A percentile compares a stretch with the other conserved stretches of the same genome.
phyloP scores from a whole-genome alignment of 92 coral and sea anemone genomes.

The Zoanthus sociatus region DNA sequence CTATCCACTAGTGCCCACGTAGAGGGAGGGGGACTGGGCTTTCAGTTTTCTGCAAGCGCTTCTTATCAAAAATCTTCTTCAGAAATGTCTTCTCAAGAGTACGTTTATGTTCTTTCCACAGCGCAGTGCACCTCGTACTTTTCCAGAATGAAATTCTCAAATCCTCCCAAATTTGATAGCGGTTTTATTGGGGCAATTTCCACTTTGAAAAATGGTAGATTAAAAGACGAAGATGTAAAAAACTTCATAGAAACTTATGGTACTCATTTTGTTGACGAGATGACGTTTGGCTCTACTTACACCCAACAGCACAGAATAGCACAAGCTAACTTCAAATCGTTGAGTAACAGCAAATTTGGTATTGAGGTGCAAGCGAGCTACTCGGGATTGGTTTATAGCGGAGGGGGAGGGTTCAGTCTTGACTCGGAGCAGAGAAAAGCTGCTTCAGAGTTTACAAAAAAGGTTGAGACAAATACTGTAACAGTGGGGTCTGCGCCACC shows the following conservation, averaged over 20 bases:
- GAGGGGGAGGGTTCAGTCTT: constrained; percentile 66
- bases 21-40: too few relatives aligned
- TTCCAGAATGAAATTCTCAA: too few relatives aligned
- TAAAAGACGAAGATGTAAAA: constrained; percentile 8
- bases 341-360: background rate
- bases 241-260: constrained; percentile 24
- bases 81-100: too few relatives aligned
- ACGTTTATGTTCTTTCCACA: too few relatives aligned
- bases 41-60: too few relatives aligned
- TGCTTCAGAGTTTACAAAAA: constrained; percentile 59
- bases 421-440: constrained; percentile 57
- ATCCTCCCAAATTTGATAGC: too few relatives aligned
- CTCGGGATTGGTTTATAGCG: constrained; percentile 54
- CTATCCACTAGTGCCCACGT: too few relatives aligned
- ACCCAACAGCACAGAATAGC: background rate
- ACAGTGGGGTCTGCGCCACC: constrained; percentile 48
- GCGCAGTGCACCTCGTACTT: too few relatives aligned
- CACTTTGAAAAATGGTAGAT: too few relatives aligned
- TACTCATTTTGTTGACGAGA: background rate
- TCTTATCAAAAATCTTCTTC: too few relatives aligned
- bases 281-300: constrained; percentile 41
- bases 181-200: too few relatives aligned
- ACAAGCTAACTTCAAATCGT: background rate
- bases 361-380: constrained; percentile 70
- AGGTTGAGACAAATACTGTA: constrained; percentile 53